phyloP scores from a whole-genome alignment of 2,888 invertebrate species.

The Elysia crispata region DNA sequence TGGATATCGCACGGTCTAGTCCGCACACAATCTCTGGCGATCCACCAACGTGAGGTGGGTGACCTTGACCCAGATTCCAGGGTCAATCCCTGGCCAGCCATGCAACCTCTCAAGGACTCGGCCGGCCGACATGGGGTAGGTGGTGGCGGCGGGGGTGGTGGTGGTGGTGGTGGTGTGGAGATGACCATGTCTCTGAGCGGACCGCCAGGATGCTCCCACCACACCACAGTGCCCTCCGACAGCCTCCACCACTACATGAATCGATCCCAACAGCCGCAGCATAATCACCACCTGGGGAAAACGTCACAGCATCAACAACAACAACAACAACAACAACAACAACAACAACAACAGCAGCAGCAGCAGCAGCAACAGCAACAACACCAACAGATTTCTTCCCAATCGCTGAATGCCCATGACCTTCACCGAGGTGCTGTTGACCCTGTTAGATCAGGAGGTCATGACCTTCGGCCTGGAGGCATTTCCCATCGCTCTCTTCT shows the following conservation, averaged over 20 bases:
- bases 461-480: constrained; percentile 12
- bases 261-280: constrained; percentile 1
- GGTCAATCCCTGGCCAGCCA: too few species aligned
- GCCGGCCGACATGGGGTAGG: background rate
- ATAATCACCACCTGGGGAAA: background rate
- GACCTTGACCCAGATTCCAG: too few species aligned
- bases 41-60: too few species aligned
- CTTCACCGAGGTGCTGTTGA: too few species aligned
- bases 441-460: background rate
- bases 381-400: too few species aligned
- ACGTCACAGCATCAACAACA: constrained; percentile 18
- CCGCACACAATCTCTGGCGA: too few species aligned
- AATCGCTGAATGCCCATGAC: too few species aligned
- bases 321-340: constrained; percentile 25
- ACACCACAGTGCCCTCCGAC: constrained; percentile 36
- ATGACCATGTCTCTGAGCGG: constrained; percentile 53
- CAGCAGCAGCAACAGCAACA: too few species aligned
- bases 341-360: background rate
- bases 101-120: background rate
- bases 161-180: constrained; percentile 32
- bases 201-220: constrained; percentile 49
- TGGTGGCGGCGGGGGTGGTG: constrained; percentile 26
- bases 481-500: background rate
- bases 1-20: too few species aligned
- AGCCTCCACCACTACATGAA: constrained; percentile 32